Evolutionary conservation across 2,797 vertebrate genomes (phyloP).

Genomic region (Orestias chungarensis): DNA sequence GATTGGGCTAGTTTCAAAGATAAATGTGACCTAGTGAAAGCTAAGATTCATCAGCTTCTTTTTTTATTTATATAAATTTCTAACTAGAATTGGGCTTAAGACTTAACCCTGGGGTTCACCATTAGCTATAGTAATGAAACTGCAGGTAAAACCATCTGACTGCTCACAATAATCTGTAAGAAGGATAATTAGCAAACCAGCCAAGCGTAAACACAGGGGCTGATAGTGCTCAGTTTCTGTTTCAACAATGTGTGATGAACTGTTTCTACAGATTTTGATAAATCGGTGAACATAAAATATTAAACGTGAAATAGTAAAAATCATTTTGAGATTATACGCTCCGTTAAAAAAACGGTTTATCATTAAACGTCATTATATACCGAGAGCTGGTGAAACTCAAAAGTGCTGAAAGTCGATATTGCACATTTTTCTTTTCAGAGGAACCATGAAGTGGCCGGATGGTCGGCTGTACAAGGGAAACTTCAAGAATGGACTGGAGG

Average conservation of each 20-base stretch:
- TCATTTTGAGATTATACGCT: not conserved
- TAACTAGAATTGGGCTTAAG: not conserved
- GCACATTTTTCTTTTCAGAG: constrained; percentile 75
- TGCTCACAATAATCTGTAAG: not conserved
- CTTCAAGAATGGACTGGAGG: constrained; percentile 92
- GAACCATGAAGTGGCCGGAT: constrained; percentile 91
- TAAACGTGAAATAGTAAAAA: not conserved
- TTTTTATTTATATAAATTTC: too few relatives aligned
- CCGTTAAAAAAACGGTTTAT: not conserved
- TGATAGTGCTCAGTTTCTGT: not conserved
- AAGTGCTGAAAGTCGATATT: not conserved
- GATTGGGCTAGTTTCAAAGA: not conserved
- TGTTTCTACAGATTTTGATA: not conserved
- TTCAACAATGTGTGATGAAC: not conserved
- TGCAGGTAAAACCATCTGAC: not conserved
- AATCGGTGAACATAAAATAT: not conserved
- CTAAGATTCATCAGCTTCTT: not conserved
- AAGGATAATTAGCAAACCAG: not conserved
- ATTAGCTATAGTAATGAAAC: not conserved
- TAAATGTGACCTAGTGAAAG: not conserved
- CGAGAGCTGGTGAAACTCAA: not conserved
- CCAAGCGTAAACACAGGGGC: too few relatives aligned
- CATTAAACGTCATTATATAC: not conserved
- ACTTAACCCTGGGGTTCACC: not conserved
- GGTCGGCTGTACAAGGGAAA: constrained; percentile 90